These are phyloP conservation scores for Diorhabda carinulata DNA, from an alignment of 1,140 invertebrate species.

Conservation along the genomic window DNA sequence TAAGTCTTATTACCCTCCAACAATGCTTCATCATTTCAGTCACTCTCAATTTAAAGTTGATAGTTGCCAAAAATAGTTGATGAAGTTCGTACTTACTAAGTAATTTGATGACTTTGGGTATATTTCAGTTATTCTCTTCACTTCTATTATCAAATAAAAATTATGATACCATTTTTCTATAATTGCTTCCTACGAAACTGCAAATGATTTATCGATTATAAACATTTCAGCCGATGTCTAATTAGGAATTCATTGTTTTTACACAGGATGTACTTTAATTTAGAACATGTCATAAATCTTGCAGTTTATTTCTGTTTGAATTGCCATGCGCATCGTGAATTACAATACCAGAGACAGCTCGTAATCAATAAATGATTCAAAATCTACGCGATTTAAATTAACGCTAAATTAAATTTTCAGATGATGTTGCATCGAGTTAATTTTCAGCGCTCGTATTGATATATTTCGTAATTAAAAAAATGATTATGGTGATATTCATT, in stretches of 20 bases:
- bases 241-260: constrained; percentile 21
- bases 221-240: constrained; percentile 17
- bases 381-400: constrained; percentile 35
- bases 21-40: no score
- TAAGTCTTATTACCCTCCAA: no score
- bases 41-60: no score
- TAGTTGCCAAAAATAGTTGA: no score
- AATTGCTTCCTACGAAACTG: neutral
- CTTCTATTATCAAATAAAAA: no score
- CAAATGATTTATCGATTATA: constrained; percentile 13
- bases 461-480: neutral
- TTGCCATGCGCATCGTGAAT: constrained; percentile 18
- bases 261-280: constrained; percentile 17
- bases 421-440: constrained; percentile 21
- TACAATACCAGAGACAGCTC: constrained; percentile 17
- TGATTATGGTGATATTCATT: no score
- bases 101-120: no score
- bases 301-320: constrained; percentile 17
- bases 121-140: no score
- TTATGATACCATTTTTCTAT: no score
- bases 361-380: constrained; percentile 27
- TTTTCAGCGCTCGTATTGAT: constrained; percentile 23
- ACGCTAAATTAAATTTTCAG: constrained; percentile 35
- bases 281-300: constrained; percentile 11
- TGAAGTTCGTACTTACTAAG: no score